Percentiles rank a stretch among this genome's conserved stretches.
These are phyloP conservation scores for Ophonus ardosiacus DNA, from an alignment of 2,888 invertebrate species.

Conservation along the genomic window DNA sequence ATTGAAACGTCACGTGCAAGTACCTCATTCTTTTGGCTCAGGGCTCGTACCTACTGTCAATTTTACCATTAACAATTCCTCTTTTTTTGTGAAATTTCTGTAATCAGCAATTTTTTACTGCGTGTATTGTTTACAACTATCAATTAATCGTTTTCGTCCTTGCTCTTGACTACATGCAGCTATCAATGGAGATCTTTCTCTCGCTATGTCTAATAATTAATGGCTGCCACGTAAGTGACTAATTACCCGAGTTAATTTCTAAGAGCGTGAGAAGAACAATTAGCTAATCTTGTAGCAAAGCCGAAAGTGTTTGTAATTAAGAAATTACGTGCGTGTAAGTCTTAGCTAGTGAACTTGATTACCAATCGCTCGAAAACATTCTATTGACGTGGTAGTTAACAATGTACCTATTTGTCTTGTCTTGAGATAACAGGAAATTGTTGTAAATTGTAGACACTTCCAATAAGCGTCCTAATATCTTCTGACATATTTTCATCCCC, in stretches of 20 bases:
- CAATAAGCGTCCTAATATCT: neutral
- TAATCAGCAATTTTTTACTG: too few relatives aligned
- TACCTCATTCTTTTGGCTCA: too few relatives aligned
- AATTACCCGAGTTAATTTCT: conserved; percentile 53
- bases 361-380: too few relatives aligned
- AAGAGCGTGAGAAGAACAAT: conserved; percentile 61
- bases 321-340: conserved; percentile 44
- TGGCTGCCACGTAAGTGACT: conserved; percentile 50
- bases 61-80: too few relatives aligned
- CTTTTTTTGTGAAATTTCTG: neutral
- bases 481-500: neutral
- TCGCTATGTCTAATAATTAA: conserved; percentile 33
- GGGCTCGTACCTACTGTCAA: too few relatives aligned
- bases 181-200: conserved; percentile 6
- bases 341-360: too few relatives aligned
- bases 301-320: conserved; percentile 36
- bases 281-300: conserved; percentile 51
- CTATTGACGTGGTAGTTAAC: too few relatives aligned
- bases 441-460: too few relatives aligned
- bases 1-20: too few relatives aligned
- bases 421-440: too few relatives aligned
- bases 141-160: neutral
- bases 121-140: too few relatives aligned
- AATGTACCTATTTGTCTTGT: too few relatives aligned
- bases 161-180: conserved; percentile 30